Conservation (phyloP, 2,797 vertebrate genomes). For the Tamandua tetradactyla region DNA sequence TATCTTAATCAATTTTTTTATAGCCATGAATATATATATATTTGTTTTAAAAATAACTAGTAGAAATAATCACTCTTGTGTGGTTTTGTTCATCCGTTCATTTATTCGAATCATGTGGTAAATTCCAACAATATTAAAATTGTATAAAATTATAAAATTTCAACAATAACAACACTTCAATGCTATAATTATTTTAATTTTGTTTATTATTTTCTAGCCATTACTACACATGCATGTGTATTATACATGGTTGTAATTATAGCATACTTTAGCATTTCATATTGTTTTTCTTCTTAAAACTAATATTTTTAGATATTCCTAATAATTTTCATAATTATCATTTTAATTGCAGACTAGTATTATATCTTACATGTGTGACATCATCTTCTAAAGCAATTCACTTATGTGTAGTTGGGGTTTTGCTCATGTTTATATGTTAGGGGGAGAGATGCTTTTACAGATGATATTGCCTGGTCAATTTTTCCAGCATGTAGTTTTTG, state of each 20-base stretch:
- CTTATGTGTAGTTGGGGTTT: not conserved
- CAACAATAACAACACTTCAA: not conserved
- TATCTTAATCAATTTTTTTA: conserved; percentile 42
- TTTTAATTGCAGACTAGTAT: not conserved
- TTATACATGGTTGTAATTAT: conserved; percentile 6
- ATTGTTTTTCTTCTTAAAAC: not conserved
- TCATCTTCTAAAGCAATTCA: not conserved
- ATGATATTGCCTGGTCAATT: not conserved
- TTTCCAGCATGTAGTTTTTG: not conserved
- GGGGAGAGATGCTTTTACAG: not conserved
- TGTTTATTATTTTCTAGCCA: not conserved
- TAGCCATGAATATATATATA: not conserved
- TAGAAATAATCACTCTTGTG: not conserved
- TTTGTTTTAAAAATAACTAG: not conserved
- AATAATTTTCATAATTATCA: not conserved
- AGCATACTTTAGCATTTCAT: conserved; percentile 2
- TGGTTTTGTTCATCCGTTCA: not conserved
- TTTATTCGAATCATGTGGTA: not conserved
- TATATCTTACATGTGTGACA: not conserved
- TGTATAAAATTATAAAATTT: conserved; percentile 3
- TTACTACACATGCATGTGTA: not conserved
- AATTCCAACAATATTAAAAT: conserved; percentile 22
- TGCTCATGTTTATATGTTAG: not conserved
- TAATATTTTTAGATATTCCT: not conserved
- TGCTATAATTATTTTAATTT: conserved; percentile 31